These are phyloP conservation scores for Drosophila antonietae DNA, from an alignment of 2,888 invertebrate species.

Conservation along the genomic window DNA sequence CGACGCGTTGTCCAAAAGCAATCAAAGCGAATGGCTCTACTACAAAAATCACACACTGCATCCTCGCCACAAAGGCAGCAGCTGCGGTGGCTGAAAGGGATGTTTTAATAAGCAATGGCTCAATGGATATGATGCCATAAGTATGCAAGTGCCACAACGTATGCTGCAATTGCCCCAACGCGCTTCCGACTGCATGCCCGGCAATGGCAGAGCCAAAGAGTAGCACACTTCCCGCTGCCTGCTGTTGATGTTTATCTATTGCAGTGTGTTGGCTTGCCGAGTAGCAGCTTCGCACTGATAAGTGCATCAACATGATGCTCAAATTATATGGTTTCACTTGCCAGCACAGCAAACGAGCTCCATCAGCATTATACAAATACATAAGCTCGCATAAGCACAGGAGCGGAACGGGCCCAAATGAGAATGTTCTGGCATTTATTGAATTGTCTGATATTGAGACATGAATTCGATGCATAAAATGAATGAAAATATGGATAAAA, in stretches of 20 bases:
- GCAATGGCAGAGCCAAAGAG: constrained; percentile 16
- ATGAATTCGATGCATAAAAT: not conserved
- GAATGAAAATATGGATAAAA: too few species aligned
- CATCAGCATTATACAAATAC: constrained; percentile 67
- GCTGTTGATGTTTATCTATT: constrained; percentile 67
- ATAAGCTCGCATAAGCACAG: constrained; percentile 25
- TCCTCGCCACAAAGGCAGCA: constrained; percentile 1
- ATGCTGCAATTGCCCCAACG: constrained; percentile 27
- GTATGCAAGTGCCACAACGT: constrained; percentile 51
- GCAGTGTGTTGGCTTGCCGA: constrained; percentile 62
- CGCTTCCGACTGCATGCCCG: constrained; percentile 3
- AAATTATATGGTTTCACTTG: constrained; percentile 73
- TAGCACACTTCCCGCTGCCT: constrained; percentile 47
- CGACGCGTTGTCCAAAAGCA: constrained; percentile 69
- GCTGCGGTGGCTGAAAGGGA: constrained; percentile 1
- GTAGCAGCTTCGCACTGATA: constrained; percentile 57
- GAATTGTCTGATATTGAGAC: too few species aligned
- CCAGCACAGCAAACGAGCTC: constrained; percentile 52
- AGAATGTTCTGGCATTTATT: too few species aligned
- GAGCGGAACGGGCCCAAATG: constrained; percentile 23
- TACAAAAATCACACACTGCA: constrained; percentile 42
- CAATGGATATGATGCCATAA: constrained; percentile 37
- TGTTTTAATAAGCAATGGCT: constrained; percentile 70
- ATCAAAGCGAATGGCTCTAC: constrained; percentile 64
- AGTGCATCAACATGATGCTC: constrained; percentile 76